phyloP scores from a whole-genome alignment of 2,888 invertebrate species.

The Altica lythri region DNA sequence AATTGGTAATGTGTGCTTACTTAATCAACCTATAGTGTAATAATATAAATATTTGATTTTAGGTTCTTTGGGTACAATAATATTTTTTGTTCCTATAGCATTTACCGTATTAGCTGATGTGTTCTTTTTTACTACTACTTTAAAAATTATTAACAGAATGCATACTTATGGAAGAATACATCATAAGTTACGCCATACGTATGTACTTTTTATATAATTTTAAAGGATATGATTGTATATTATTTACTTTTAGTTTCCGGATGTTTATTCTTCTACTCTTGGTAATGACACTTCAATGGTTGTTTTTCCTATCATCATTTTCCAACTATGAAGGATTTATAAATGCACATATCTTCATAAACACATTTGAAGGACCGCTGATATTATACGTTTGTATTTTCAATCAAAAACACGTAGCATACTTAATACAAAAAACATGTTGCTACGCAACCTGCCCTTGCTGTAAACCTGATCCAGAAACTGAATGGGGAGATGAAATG shows the following conservation, averaged over 20 bases:
- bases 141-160: constrained; percentile 78
- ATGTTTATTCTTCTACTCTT: constrained; percentile 76
- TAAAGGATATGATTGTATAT: neutral
- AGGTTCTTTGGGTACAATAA: constrained; percentile 81
- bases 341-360: constrained; percentile 76
- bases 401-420: constrained; percentile 79
- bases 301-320: constrained; percentile 78
- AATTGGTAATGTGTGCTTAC: too few relatives aligned
- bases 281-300: constrained; percentile 77
- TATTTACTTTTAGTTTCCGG: constrained; percentile 70
- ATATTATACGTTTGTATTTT: constrained; percentile 78
- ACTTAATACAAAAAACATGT: constrained; percentile 78
- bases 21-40: too few relatives aligned
- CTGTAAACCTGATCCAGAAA: constrained; percentile 67
- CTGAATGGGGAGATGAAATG: constrained; percentile 90
- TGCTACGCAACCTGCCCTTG: constrained; percentile 68
- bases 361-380: constrained; percentile 75
- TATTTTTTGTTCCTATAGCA: constrained; percentile 82
- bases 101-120: constrained; percentile 78
- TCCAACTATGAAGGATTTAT: constrained; percentile 72
- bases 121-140: constrained; percentile 79
- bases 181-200: constrained; percentile 85
- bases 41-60: constrained; percentile 44
- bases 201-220: too few relatives aligned
- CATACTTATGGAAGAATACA: constrained; percentile 85